Conservation (phyloP, 2,113 vertebrate species). For the Crotalus viridis region DNA sequence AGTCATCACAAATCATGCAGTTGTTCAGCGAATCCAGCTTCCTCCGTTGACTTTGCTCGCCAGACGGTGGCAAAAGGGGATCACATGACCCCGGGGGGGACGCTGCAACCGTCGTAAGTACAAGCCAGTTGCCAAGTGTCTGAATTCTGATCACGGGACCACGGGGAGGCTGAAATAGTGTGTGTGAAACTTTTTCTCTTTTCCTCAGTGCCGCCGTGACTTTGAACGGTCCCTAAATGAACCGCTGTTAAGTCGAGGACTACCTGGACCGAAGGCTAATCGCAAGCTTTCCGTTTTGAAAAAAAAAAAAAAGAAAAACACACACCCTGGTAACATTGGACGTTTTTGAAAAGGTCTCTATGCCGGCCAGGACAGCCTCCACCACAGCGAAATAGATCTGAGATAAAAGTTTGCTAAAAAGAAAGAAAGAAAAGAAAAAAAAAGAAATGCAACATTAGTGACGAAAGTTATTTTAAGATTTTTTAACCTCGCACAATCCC, state of each 20-base stretch:
- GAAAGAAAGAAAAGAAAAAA: not conserved
- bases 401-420: conserved; percentile 81
- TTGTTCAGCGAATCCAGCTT: not conserved
- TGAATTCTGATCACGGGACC: not conserved
- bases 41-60: too few relatives aligned
- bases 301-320: conserved; percentile 25
- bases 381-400: conserved; percentile 89
- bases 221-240: not conserved
- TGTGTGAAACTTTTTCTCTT: not conserved
- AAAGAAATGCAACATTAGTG: not conserved
- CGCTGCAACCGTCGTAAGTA: not conserved
- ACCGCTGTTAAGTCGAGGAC: not conserved
- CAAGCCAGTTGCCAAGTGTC: not conserved
- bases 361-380: conserved; percentile 88
- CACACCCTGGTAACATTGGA: conserved; percentile 83
- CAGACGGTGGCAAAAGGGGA: not conserved
- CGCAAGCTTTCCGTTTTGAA: too few relatives aligned
- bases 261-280: not conserved
- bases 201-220: too few relatives aligned
- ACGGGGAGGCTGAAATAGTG: accelerated
- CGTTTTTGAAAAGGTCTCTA: conserved; percentile 86
- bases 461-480: not conserved
- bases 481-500: not conserved
- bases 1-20: too few relatives aligned
- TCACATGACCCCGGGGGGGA: too few relatives aligned